Evolutionary conservation across 2,113 vertebrate species (phyloP).

Genomic region (Pongo pygmaeus): DNA sequence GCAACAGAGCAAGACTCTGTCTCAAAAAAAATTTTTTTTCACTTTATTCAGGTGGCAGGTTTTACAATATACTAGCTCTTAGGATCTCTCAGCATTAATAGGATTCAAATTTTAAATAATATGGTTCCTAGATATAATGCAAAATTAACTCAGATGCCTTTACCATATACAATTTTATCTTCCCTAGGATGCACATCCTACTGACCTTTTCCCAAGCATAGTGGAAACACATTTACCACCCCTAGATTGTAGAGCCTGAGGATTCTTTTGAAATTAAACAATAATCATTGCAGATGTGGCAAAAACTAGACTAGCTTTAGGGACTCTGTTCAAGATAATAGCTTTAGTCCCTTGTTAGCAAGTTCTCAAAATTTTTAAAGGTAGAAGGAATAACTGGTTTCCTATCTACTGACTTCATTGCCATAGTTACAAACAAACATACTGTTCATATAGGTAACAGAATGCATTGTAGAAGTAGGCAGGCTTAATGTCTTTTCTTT

Average conservation of each 20-base stretch:
- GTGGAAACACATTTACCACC: neutral
- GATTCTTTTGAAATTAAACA: constrained; percentile 44
- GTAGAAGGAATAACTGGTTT: constrained; percentile 15
- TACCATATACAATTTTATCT: neutral
- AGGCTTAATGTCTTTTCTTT: constrained; percentile 45
- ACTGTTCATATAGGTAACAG: neutral
- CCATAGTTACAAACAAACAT: neutral
- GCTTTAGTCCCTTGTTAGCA: constrained; percentile 1
- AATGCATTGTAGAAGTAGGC: constrained; percentile 31
- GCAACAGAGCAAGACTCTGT: too few relatives aligned
- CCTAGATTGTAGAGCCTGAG: neutral
- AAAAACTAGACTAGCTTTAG: constrained; percentile 45
- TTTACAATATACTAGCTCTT: neutral
- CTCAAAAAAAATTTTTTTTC: neutral
- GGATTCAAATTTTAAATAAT: neutral
- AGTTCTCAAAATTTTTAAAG: constrained; percentile 41
- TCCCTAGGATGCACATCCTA: neutral
- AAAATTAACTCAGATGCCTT: constrained; percentile 29
- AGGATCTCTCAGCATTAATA: neutral
- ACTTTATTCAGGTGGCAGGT: constrained; percentile 30
- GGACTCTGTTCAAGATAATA: constrained; percentile 35
- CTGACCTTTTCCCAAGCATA: constrained; percentile 9
- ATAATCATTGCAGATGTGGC: neutral
- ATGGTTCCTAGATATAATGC: neutral
- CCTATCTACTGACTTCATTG: constrained; percentile 26